Evolutionary conservation across 2,888 invertebrate species (phyloP).

Genomic region (Acrobasis consociella): DNA sequence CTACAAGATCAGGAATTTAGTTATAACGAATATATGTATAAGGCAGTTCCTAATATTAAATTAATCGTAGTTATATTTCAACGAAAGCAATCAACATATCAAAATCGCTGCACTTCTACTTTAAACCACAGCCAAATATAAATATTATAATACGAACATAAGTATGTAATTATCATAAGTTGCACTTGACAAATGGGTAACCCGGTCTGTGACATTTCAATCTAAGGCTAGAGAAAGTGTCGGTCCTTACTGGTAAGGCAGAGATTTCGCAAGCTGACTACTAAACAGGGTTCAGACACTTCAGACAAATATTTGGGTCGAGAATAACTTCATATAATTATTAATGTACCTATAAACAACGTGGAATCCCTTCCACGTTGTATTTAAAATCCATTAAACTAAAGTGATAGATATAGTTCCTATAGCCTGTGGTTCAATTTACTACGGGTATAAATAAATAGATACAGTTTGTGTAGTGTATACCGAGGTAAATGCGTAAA

Average conservation of each 20-base stretch:
- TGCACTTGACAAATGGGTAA: constrained; percentile 57
- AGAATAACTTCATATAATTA: not conserved
- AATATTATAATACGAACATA: constrained; percentile 43
- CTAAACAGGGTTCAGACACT: constrained; percentile 8
- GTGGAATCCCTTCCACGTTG: no score
- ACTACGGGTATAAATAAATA: no score
- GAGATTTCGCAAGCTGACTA: constrained; percentile 28
- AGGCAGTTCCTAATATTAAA: no score
- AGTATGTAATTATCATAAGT: constrained; percentile 23
- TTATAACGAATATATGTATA: no score
- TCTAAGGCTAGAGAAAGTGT: constrained; percentile 67
- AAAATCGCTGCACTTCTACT: constrained; percentile 39
- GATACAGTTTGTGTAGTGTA: no score
- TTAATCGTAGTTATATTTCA: no score
- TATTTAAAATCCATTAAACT: no score
- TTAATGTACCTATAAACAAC: no score
- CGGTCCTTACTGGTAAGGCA: constrained; percentile 53
- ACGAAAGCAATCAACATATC: constrained; percentile 5
- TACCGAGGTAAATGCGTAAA: no score
- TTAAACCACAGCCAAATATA: constrained; percentile 44
- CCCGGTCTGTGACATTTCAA: constrained; percentile 67
- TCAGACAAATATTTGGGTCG: constrained; percentile 19
- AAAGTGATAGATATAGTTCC: no score
- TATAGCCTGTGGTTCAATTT: no score
- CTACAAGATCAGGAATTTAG: no score